phyloP scores from a whole-genome alignment of 2,797 vertebrate genomes.

The Pterois miles region DNA sequence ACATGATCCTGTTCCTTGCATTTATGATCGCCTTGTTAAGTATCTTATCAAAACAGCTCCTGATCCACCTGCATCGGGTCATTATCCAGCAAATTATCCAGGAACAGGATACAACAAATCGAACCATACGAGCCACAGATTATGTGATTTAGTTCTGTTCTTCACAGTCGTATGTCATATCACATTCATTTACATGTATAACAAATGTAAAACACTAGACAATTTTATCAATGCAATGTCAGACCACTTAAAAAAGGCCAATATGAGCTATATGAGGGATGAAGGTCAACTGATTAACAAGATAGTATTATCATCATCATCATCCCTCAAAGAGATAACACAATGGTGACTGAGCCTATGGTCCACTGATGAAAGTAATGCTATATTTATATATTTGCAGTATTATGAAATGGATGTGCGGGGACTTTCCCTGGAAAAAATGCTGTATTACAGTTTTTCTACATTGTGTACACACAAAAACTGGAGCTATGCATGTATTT shows the following conservation, averaged over 20 bases:
- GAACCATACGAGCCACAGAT: neutral
- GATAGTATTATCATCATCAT: neutral
- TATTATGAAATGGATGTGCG: too few relatives aligned
- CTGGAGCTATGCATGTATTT: too few relatives aligned
- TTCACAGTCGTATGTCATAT: neutral
- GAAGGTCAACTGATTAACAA: neutral
- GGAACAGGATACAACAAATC: conserved; percentile 4
- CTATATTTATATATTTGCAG: too few relatives aligned
- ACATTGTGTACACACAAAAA: too few relatives aligned
- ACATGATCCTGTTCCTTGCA: neutral
- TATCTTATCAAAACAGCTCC: neutral
- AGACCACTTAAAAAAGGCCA: neutral
- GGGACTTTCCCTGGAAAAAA: too few relatives aligned
- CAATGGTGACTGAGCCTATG: too few relatives aligned
- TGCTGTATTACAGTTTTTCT: too few relatives aligned
- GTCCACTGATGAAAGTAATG: too few relatives aligned
- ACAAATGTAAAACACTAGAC: neutral
- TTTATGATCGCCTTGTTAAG: neutral
- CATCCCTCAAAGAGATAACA: too few relatives aligned
- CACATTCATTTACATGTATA: neutral
- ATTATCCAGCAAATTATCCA: conserved; percentile 7
- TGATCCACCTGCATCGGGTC: neutral
- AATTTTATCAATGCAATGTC: neutral
- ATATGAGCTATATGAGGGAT: neutral
- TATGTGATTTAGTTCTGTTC: neutral